Evolutionary conservation across 2,888 invertebrate genomes (phyloP).

Genomic region (Hydroisotoma schaefferi): DNA sequence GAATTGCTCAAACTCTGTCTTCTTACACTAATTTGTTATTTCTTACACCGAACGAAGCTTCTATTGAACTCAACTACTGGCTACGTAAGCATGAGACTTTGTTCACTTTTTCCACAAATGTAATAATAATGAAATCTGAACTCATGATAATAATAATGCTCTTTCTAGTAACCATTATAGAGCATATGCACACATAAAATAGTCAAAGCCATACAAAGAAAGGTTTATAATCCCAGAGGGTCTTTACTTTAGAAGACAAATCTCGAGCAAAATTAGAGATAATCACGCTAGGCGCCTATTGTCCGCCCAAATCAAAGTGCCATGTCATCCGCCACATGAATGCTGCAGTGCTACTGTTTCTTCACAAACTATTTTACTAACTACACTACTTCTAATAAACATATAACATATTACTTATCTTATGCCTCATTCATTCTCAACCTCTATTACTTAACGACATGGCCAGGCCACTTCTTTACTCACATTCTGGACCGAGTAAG

Average conservation of each 20-base stretch:
- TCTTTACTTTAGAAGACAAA: slow-evolving; percentile 20
- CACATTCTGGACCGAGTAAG: too few relatives aligned
- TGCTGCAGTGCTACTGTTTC: slow-evolving; percentile 1
- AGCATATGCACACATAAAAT: too few relatives aligned
- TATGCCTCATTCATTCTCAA: slow-evolving; percentile 16
- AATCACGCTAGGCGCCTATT: slow-evolving; percentile 42
- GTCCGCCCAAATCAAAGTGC: slow-evolving; percentile 41
- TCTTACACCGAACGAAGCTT: neutral
- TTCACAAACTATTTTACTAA: too few relatives aligned
- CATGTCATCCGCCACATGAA: slow-evolving; percentile 34
- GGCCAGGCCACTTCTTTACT: too few relatives aligned
- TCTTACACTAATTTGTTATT: slow-evolving; percentile 13
- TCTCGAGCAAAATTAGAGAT: slow-evolving; percentile 43
- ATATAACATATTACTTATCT: too few relatives aligned
- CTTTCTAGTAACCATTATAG: too few relatives aligned
- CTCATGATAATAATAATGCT: too few relatives aligned
- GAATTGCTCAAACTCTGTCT: slow-evolving; percentile 13
- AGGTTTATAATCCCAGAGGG: neutral
- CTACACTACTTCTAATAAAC: too few relatives aligned
- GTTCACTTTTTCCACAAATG: slow-evolving; percentile 29
- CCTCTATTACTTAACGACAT: too few relatives aligned
- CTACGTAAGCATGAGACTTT: slow-evolving; percentile 17
- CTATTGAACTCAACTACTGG: slow-evolving; percentile 17
- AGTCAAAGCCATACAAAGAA: neutral
- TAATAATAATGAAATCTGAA: slow-evolving; percentile 19